These are phyloP conservation scores for Philopedon plagiatum DNA, from an alignment of 2,888 invertebrate species.

Conservation along the genomic window DNA sequence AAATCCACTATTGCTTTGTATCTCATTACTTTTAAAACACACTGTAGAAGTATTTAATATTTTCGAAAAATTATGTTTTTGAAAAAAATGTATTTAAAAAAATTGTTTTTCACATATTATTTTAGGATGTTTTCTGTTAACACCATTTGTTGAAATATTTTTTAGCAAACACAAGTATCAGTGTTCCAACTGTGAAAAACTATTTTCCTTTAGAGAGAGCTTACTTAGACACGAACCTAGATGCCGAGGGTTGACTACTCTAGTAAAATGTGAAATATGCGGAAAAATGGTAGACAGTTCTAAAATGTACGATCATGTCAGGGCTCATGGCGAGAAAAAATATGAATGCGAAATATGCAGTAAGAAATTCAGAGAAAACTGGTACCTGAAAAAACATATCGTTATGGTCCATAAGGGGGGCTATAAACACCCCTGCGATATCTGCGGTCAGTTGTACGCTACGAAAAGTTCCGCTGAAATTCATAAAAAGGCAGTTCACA, in stretches of 20 bases:
- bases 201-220: constrained; percentile 17
- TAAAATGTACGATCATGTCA: constrained; percentile 24
- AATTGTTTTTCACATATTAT: too few species aligned
- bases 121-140: too few species aligned
- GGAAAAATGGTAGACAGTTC: constrained; percentile 31
- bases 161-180: constrained; percentile 20
- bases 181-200: constrained; percentile 36
- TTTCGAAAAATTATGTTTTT: too few species aligned
- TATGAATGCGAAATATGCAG: constrained; percentile 50
- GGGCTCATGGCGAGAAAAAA: constrained; percentile 37
- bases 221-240: constrained; percentile 24
- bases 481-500: constrained; percentile 45
- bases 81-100: too few species aligned
- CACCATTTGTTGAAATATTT: neutral
- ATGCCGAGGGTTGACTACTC: constrained; percentile 28
- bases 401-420: constrained; percentile 48
- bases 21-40: too few species aligned
- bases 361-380: constrained; percentile 46
- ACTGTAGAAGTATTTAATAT: too few species aligned
- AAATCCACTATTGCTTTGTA: too few species aligned
- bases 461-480: constrained; percentile 41
- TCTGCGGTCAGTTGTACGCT: constrained; percentile 53
- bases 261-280: constrained; percentile 38
- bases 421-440: constrained; percentile 53
- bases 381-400: constrained; percentile 48